Evolutionary conservation across 2,888 invertebrate genomes (phyloP).

Genomic region (Nowickia ferox): DNA sequence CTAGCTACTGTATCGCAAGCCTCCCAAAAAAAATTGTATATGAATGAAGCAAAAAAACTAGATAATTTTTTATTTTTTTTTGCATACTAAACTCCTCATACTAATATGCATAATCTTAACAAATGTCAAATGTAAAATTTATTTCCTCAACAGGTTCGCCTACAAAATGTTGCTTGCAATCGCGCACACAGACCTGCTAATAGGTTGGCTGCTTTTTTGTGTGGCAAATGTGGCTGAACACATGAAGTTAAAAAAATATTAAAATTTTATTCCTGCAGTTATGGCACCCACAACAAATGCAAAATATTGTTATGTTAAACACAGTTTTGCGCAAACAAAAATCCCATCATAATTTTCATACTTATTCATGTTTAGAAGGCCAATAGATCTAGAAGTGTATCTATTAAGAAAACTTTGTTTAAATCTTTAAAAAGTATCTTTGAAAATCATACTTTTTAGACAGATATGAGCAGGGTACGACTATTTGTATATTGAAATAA

Average conservation of each 20-base stretch:
- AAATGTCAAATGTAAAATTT: slow-evolving; percentile 71
- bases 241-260: neutral
- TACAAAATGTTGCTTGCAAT: slow-evolving; percentile 55
- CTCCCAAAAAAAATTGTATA: neutral
- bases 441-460: too few species aligned
- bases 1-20: slow-evolving; percentile 36
- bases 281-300: slow-evolving; percentile 64
- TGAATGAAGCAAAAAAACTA: neutral
- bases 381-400: too few species aligned
- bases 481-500: too few species aligned
- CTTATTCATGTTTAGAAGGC: neutral
- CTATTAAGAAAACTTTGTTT: too few species aligned
- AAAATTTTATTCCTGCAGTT: slow-evolving; percentile 14
- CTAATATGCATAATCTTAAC: slow-evolving; percentile 68
- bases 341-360: neutral
- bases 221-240: slow-evolving; percentile 22
- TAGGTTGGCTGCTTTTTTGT: slow-evolving; percentile 18
- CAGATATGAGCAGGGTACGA: too few species aligned
- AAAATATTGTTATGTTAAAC: slow-evolving; percentile 39
- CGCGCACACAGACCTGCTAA: slow-evolving; percentile 5
- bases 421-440: too few species aligned
- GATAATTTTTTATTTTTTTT: slow-evolving; percentile 44
- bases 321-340: neutral
- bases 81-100: slow-evolving; percentile 39
- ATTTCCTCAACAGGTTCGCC: slow-evolving; percentile 72